Evolutionary conservation across 2,113 vertebrate species (phyloP).

Genomic region (Cavia aperea): DNA sequence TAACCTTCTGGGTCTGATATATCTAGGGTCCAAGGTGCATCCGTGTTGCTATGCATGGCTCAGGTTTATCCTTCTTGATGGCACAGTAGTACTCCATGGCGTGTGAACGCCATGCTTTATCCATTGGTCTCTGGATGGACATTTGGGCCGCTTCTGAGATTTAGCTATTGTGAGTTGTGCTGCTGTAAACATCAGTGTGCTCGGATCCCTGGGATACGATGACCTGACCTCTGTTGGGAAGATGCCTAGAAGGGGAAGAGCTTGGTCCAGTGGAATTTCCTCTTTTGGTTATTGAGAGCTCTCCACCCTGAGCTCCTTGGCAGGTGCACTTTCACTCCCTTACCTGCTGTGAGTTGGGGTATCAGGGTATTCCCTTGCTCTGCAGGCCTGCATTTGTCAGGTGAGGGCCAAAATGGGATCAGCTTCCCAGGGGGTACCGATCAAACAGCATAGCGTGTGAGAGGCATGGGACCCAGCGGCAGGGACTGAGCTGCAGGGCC

Average conservation of each 20-base stretch:
- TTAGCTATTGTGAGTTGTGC: background rate
- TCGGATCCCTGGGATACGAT: background rate
- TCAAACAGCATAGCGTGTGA: accelerated
- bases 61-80: background rate
- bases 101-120: background rate
- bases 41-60: background rate
- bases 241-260: background rate
- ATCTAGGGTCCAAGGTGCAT: background rate
- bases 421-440: accelerated
- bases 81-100: background rate
- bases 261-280: background rate
- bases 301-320: background rate
- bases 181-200: background rate
- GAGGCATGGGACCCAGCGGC: accelerated
- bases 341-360: background rate
- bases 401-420: background rate
- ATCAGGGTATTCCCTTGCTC: background rate
- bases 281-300: background rate
- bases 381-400: background rate
- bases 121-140: background rate
- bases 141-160: background rate
- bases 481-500: accelerated
- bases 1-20: background rate
- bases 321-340: background rate
- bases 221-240: background rate